A percentile compares a stretch with the other conserved stretches of the same genome.
Evolutionary conservation across 2,797 vertebrate genomes (phyloP).

Genomic region (Lithobates sylvaticus): DNA sequence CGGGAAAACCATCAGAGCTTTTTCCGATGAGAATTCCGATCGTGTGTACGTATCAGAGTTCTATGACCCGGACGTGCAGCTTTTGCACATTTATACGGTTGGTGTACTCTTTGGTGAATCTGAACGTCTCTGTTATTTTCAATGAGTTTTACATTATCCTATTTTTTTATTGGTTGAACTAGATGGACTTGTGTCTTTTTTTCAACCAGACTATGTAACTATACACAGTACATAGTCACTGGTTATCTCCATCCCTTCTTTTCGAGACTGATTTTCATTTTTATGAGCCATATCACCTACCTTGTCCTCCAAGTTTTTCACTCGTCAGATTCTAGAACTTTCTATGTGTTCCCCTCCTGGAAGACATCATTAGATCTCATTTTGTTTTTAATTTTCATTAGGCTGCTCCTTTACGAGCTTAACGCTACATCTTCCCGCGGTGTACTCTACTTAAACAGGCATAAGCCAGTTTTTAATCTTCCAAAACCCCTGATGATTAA

Average conservation of each 20-base stretch:
- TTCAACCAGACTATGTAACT: no score
- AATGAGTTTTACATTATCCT: background rate
- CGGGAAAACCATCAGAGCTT: no score
- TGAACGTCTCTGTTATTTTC: background rate
- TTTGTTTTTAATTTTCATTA: background rate
- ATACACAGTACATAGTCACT: background rate
- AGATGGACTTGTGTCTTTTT: no score
- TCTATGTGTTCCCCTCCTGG: background rate
- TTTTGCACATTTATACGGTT: no score
- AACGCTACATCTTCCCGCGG: background rate
- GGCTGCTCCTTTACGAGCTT: background rate
- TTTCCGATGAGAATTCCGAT: no score
- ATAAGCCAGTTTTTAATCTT: constrained; percentile 13
- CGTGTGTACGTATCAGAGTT: no score
- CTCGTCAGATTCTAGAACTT: background rate
- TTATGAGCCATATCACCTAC: background rate
- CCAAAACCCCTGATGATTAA: constrained; percentile 28
- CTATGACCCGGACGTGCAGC: no score
- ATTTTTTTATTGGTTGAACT: no score
- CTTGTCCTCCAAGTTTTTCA: background rate
- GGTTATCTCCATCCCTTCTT: background rate
- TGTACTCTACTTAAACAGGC: constrained; percentile 5
- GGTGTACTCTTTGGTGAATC: no score
- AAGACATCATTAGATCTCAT: background rate
- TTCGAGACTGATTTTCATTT: background rate